Percentiles rank a stretch among this genome's conserved stretches.
Conservation (phyloP, 1,140 invertebrate species). For the Ips nitidus region DNA sequence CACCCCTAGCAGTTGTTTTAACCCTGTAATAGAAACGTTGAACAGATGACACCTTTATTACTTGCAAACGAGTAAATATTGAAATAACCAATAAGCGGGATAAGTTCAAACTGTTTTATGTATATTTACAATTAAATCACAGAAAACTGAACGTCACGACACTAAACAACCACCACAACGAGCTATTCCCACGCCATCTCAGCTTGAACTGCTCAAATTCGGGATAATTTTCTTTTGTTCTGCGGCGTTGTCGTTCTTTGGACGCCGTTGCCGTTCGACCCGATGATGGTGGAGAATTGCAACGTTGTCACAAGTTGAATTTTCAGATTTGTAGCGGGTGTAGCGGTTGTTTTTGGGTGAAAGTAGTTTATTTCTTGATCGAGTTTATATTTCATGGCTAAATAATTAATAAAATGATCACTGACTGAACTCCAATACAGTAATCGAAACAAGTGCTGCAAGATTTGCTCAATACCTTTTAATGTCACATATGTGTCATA, state of each 20-base stretch:
- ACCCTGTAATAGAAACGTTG: neutral
- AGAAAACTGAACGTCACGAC: neutral
- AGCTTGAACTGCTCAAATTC: neutral
- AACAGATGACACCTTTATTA: neutral
- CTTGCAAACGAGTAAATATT: neutral
- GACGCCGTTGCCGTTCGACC: neutral
- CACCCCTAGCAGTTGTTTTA: neutral
- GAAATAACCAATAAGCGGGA: neutral
- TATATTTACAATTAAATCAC: neutral
- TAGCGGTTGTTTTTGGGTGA: too few relatives aligned
- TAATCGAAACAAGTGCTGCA: too few relatives aligned
- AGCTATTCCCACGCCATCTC: constrained; percentile 3
- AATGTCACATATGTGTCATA: too few relatives aligned
- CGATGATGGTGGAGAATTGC: neutral
- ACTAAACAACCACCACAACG: neutral
- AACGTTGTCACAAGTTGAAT: too few relatives aligned
- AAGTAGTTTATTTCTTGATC: too few relatives aligned
- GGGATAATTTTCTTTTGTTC: neutral
- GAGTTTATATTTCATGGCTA: too few relatives aligned
- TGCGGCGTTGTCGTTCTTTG: neutral
- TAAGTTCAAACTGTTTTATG: neutral
- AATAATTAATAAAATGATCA: too few relatives aligned
- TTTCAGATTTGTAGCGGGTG: too few relatives aligned
- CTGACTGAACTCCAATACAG: too few relatives aligned
- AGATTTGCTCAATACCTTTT: too few relatives aligned